Base-by-base conservation (phyloP, 2,113 vertebrate genomes). In the Sander lucioperca region DNA sequence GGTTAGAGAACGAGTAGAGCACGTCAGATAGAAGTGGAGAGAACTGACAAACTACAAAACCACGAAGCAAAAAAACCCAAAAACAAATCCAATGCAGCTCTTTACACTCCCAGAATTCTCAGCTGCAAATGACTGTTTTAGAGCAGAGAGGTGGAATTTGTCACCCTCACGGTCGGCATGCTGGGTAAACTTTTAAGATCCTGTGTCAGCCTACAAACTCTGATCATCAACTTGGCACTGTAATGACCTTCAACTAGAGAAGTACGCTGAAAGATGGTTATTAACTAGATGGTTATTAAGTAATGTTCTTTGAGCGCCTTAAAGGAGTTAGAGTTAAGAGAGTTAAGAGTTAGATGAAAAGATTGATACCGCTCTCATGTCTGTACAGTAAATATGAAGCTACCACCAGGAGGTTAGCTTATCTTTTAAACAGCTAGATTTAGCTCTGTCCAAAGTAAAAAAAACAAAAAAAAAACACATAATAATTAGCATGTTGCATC, bases 181-280 rank as follows among this genome's bases (percentile, higher is more conserved):
- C 88, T 91, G 69, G 62, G 89, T 86, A 94, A 94, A 95, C 90
- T 90, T 92, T 94, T 57, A 82, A 92, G 91, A 93, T 94, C 92
- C 93, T 91, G 90, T 91, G 92, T 91, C 51, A 57, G 47, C 61
- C 72, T 50, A 65, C 83, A 82, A 89, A 87, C 65, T 75, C 53
- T 88, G 82, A 73, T 87, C 80, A 74, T 88, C 84, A 90, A 73
- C 77, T 82, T 79, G 80, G 57, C 3, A 47, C 19, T 58, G 11
- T 1, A 43, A 36, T 51, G 27, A 78, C 75, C 75, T 73, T 72
- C 65, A 71, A 21, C 51, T 69, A 66, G 47, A 58, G 14, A 16
- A 69, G 30, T 47, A 36, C 0, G 0, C 23, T 47, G 25, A 33
- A 45, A 65, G 50, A 65, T 56, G 33, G 18, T n/a, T 45, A 14